These are phyloP conservation scores for Eupleurogrammus muticus DNA, from an alignment of 2,797 vertebrate genomes.

Conservation along the genomic window DNA sequence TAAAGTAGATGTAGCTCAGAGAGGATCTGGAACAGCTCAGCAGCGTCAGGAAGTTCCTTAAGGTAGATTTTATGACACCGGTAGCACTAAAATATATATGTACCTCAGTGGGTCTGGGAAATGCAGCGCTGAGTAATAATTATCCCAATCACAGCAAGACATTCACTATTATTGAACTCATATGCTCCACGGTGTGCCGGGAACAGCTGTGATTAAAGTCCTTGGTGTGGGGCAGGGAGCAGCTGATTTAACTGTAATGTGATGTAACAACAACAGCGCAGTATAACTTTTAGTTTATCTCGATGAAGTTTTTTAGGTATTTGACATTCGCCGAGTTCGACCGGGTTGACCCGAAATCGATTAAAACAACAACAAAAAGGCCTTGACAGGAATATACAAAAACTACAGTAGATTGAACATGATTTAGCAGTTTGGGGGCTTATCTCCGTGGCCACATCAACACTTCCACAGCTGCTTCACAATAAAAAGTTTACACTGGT, in stretches of 20 bases:
- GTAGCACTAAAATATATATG: too few species aligned
- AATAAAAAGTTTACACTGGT: not conserved
- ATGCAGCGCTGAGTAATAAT: not conserved
- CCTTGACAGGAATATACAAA: not conserved
- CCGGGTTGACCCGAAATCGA: too few species aligned
- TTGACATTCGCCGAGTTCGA: not conserved
- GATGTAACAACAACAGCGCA: not conserved
- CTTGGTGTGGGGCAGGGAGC: not conserved
- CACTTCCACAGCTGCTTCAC: not conserved
- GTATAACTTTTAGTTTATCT: not conserved
- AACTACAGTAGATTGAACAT: not conserved
- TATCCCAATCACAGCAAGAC: not conserved
- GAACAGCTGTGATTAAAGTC: not conserved
- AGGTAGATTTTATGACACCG: too few species aligned
- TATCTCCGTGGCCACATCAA: not conserved
- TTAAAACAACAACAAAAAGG: not conserved
- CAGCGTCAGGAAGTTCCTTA: too few species aligned
- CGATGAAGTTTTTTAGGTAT: not conserved
- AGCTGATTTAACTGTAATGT: constrained; percentile 1
- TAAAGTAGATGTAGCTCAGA: too few species aligned
- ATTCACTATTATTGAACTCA: not conserved
- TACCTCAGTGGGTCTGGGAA: too few species aligned
- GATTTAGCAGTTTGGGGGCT: not conserved
- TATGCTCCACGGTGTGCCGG: not conserved
- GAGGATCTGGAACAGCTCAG: too few species aligned